A percentile compares a stretch with the other conserved stretches of the same genome.
Conservation (phyloP, 2,797 vertebrate species). For the Pygocentrus nattereri region DNA sequence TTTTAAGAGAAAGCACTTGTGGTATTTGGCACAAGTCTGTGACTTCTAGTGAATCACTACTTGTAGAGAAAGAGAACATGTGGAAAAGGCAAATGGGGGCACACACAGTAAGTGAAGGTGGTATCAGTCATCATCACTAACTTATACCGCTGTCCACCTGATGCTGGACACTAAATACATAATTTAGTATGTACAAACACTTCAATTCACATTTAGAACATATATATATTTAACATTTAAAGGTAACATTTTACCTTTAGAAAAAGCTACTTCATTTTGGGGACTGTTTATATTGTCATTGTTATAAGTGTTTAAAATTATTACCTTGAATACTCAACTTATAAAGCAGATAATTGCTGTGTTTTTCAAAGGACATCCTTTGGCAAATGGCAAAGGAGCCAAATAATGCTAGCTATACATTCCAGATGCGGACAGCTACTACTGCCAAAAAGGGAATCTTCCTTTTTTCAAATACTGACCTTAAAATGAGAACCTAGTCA, state of each 20-base stretch:
- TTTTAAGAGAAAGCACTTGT: constrained; percentile 66
- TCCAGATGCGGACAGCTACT: neutral
- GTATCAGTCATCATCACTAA: neutral
- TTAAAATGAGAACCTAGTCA: neutral
- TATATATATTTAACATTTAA: neutral
- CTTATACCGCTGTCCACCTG: neutral
- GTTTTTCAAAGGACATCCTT: neutral
- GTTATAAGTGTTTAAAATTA: neutral
- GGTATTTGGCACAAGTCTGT: constrained; percentile 70
- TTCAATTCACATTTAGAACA: constrained; percentile 2
- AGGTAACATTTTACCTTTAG: neutral
- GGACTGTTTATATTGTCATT: neutral
- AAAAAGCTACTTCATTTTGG: neutral
- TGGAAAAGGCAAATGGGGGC: neutral
- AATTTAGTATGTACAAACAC: constrained; percentile 87
- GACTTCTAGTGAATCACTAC: constrained; percentile 70
- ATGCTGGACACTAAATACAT: constrained; percentile 62
- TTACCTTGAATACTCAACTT: neutral
- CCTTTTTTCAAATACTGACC: constrained; percentile 15
- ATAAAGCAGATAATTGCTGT: neutral
- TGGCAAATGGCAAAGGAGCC: constrained; percentile 1
- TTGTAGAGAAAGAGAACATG: constrained; percentile 14
- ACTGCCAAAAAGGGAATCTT: neutral
- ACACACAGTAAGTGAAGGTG: neutral
- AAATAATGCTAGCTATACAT: neutral